Conservation (phyloP, 1,140 invertebrate species). For the Macrotrachela quadricornifera region DNA sequence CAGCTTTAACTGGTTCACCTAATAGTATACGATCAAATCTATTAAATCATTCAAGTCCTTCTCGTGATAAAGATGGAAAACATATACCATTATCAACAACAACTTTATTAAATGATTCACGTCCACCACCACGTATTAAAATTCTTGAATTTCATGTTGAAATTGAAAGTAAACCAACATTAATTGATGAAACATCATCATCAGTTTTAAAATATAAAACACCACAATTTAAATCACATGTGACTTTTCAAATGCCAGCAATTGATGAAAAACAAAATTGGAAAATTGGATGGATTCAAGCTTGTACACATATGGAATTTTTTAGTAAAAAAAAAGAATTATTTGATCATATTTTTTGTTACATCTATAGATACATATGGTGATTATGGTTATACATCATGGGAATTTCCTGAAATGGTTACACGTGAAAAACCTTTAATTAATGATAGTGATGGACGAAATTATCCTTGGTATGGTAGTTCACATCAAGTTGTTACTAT, state of each 20-base stretch:
- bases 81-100: too few species aligned
- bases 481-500: constrained; percentile 23
- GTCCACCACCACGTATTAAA: not conserved
- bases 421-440: constrained; percentile 27
- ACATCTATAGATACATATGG: too few species aligned
- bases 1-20: too few species aligned
- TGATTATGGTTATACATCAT: constrained; percentile 10
- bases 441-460: constrained; percentile 27
- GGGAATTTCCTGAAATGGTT: constrained; percentile 29
- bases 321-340: too few species aligned
- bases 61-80: too few species aligned
- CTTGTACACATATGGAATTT: constrained; percentile 8
- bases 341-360: too few species aligned
- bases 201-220: constrained; percentile 13
- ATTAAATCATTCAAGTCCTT: too few species aligned
- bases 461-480: constrained; percentile 31
- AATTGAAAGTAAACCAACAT: constrained; percentile 12
- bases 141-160: constrained; percentile 9
- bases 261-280: not conserved
- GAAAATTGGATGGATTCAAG: constrained; percentile 8
- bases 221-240: constrained; percentile 12
- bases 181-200: constrained; percentile 11
- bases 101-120: too few species aligned
- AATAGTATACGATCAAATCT: too few species aligned
- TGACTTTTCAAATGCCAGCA: constrained; percentile 1